phyloP scores from a whole-genome alignment of 2,888 invertebrate species.

The Choristoneura rosaceana region DNA sequence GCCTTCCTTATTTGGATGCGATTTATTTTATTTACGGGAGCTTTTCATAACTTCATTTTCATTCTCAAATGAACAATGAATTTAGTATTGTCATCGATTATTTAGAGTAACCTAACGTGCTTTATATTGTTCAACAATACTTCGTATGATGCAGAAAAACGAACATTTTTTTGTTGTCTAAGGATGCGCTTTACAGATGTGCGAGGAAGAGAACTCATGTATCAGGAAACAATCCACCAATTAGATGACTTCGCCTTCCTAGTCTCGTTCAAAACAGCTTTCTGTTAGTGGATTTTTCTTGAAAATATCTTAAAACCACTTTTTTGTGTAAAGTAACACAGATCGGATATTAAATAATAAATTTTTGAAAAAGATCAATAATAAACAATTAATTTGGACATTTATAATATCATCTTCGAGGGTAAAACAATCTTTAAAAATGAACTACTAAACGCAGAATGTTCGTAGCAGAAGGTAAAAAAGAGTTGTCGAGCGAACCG shows the following conservation, averaged over 20 bases:
- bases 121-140: too few species aligned
- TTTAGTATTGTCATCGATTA: not conserved
- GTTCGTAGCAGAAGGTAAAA: slow-evolving; percentile 52
- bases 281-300: too few species aligned
- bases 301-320: too few species aligned
- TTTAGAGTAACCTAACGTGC: not conserved
- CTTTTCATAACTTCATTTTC: not conserved
- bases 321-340: too few species aligned
- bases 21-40: slow-evolving; percentile 13
- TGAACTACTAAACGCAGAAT: slow-evolving; percentile 7
- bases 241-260: too few species aligned
- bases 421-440: not conserved
- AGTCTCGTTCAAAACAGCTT: too few species aligned
- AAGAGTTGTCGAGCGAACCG: slow-evolving; percentile 61
- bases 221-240: too few species aligned
- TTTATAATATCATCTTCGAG: not conserved
- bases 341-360: not conserved
- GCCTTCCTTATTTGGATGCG: slow-evolving; percentile 45
- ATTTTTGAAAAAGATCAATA: not conserved
- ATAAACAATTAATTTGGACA: not conserved
- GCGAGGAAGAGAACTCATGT: too few species aligned
- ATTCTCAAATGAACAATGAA: not conserved
- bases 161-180: too few species aligned
- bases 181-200: too few species aligned
- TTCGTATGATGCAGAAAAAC: too few species aligned